Base-by-base conservation (phyloP, 2,113 vertebrate species). In the Leucopsar rothschildi region DNA sequence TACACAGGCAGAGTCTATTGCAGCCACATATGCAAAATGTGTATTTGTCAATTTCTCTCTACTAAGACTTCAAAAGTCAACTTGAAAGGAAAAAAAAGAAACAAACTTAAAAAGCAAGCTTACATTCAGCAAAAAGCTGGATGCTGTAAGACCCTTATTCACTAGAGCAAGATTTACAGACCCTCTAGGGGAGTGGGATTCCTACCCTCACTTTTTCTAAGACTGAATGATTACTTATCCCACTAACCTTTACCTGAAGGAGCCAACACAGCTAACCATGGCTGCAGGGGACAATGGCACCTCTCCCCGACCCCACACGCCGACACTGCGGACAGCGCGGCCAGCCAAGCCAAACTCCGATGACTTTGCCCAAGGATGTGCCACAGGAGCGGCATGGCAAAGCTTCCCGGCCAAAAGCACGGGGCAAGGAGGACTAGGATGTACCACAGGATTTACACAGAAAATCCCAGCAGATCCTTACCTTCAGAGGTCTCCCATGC, bases 271-370 rank as follows among this genome's bases (percentile, higher is more conserved):
- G 23, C 31, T 5, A 37, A 11, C 29, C 42, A 15, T 9, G 17
- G 65, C 73, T 53, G 37, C 29, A 2, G 53, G 53, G 53, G 4
- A 45, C 40, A 37, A 21, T 0, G 66, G 22, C 66, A 45, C 22
- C 50, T 83, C 50, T 3, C 2, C 31, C 3, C 3, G 4, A 29
- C 10, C 47, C 44, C 49, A 39, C 15, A 3, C 10, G 52, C 79
- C 13, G 37, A 12, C 1, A 1, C 81, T 8, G 21, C 71, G 35
- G 59, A 5, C 7, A 2, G 5, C 12, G 17, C 59, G 14, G 0
- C 24, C 27, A 45, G 47, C 59, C 68, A 63, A 5, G 57, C 42
- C 82, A n/a, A 42, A 50, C 7, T 65, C 28, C 9, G 2, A 1
- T 1, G 22, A 19, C 18, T 60, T 11, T 19, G 13, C 81, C 60